Conservation (phyloP, 1,140 invertebrate genomes). For the Meteorus sp. region DNA sequence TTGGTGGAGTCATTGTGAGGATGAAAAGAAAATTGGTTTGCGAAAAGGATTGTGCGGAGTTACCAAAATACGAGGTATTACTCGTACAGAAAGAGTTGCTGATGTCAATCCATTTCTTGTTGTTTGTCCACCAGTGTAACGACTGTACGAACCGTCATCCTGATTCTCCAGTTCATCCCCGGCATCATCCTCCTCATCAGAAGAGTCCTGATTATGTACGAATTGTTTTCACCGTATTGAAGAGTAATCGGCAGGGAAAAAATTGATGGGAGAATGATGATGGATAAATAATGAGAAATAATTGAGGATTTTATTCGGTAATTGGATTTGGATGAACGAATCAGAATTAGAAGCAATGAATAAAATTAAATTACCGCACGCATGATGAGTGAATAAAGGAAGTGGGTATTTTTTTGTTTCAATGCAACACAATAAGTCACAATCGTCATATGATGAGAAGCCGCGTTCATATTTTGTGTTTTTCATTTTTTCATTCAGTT, state of each 20-base stretch:
- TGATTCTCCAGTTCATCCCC: constrained; percentile 51
- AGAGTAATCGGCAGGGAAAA: neutral
- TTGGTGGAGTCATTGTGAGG: neutral
- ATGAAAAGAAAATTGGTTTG: constrained; percentile 6
- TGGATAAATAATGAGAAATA: constrained; percentile 13
- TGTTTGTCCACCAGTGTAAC: constrained; percentile 44
- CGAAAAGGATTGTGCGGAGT: constrained; percentile 39
- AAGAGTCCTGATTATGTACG: constrained; percentile 42
- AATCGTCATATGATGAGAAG: neutral
- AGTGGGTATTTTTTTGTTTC: neutral
- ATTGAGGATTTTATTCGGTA: neutral
- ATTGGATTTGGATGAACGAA: neutral
- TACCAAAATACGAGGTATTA: constrained; percentile 54
- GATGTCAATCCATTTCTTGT: constrained; percentile 55
- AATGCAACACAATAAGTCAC: neutral
- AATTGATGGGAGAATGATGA: neutral
- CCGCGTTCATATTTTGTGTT: constrained; percentile 11
- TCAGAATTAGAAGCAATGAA: neutral
- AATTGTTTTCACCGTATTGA: neutral
- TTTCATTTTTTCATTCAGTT: constrained; percentile 4
- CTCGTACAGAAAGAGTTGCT: constrained; percentile 56
- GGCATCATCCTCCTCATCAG: constrained; percentile 53
- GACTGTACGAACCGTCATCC: constrained; percentile 49
- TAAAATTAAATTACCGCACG: constrained; percentile 10
- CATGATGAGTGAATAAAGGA: constrained; percentile 1